Base-by-base conservation (phyloP, 1,140 invertebrate genomes). In the Drosophila setifemur region DNA sequence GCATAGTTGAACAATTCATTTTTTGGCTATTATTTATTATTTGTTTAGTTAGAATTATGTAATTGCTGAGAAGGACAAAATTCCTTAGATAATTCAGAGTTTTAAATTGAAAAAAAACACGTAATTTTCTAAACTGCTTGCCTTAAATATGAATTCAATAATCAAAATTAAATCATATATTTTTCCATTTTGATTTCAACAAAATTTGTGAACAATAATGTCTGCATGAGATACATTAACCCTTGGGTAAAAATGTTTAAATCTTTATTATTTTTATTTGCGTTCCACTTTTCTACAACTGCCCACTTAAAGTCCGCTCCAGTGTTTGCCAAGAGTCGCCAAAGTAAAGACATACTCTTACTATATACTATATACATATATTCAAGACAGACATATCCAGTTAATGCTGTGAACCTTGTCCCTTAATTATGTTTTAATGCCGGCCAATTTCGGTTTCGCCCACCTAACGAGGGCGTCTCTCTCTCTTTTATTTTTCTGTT, bases 371-470 rank as follows among this genome's bases (percentile, higher is more conserved):
- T 35, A n/a, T 14, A 33, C 31, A 5, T 7, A 37, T n/a, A n/a
- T n/a, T n/a, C 11, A 14, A 25, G 21, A 25, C 11, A 23, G 19
- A 52, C 14, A 8, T 43, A 19, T 61, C 35, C 45, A 48, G 44
- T 49, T 69, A 70, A 70, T 58, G 29, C 53, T 71, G 67, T 71
- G 53, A 71, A 72, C 68, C 68, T 72, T 71, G 55, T 72, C 54
- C 45, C 42, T 72, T 72, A 61, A 72, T 72, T 72, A 71, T 63
- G 42, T 44, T 72, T 72, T 61, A 72, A 72, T 72, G 68, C 44
- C 68, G 40, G 9, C 45, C 54, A 70, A 64, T 70, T 70, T 70
- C 52, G 39, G 66, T 70, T 70, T 70, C 61, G 45, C 12, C 44
- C n/a, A 14, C 9, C 48, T 7, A 58, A 54, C 55, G 48, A 60